Percentiles rank a stretch among this genome's conserved stretches.
These are phyloP conservation scores for Macquaria australasica DNA, from an alignment of 2,113 vertebrate genomes.

Conservation along the genomic window DNA sequence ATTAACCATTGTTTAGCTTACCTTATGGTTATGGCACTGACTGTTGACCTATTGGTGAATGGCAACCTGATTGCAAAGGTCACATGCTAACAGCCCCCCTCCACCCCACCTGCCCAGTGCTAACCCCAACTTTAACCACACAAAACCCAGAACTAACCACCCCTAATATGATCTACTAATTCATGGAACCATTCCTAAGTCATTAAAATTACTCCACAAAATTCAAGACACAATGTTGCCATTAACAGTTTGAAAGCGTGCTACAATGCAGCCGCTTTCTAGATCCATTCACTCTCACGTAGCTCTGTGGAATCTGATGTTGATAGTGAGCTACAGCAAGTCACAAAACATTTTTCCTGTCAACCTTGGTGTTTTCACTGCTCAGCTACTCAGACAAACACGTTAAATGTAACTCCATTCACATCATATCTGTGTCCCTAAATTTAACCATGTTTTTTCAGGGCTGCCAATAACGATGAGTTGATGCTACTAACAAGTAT, in stretches of 20 bases:
- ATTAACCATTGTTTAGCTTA: neutral
- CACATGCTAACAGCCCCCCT: neutral
- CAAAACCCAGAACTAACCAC: neutral
- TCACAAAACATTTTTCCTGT: constrained; percentile 7
- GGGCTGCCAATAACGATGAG: neutral
- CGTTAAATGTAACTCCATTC: neutral
- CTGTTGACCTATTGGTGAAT: neutral
- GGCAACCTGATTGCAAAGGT: neutral
- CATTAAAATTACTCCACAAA: neutral
- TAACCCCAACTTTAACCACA: too few species aligned
- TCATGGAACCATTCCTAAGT: neutral
- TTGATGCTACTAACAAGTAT: neutral
- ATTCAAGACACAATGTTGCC: neutral
- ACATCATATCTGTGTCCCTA: neutral
- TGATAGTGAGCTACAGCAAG: neutral
- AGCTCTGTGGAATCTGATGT: neutral
- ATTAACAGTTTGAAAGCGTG: neutral
- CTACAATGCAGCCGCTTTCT: neutral
- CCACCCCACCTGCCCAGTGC: neutral
- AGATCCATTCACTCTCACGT: neutral
- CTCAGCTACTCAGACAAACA: constrained; percentile 9
- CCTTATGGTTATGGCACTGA: neutral
- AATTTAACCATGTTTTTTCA: neutral
- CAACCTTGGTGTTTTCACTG: constrained; percentile 8
- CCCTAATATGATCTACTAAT: too few species aligned